A percentile compares a stretch with the other conserved stretches of the same genome.
These are phyloP conservation scores for Oxyruncus cristatus DNA, from an alignment of 2,113 vertebrate species.

Conservation along the genomic window DNA sequence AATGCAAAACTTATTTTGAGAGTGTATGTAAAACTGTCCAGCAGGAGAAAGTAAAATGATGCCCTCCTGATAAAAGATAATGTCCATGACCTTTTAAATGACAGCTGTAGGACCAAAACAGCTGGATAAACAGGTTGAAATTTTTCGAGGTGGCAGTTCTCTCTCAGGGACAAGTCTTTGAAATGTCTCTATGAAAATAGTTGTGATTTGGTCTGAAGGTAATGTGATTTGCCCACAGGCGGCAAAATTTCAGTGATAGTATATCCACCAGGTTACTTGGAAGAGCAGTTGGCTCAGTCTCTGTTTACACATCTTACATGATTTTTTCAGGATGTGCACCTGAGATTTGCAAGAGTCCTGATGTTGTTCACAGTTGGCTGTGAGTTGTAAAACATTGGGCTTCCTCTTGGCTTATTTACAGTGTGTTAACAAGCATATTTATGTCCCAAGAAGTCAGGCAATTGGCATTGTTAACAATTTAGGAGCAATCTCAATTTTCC, in stretches of 20 bases:
- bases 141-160: constrained; percentile 13
- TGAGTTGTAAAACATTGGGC: neutral
- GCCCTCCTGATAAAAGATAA: neutral
- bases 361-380: neutral
- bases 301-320: neutral
- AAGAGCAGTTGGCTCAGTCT: neutral
- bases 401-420: neutral
- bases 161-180: neutral
- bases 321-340: neutral
- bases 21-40: neutral
- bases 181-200: neutral
- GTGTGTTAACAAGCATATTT: neutral
- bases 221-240: neutral
- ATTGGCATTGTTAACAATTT: neutral
- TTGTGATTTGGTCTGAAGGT: neutral
- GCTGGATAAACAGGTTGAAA: neutral
- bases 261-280: neutral
- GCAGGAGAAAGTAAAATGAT: neutral
- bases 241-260: neutral
- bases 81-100: constrained; percentile 8
- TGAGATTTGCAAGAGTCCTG: neutral
- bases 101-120: neutral
- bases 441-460: neutral
- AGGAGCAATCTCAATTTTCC: neutral
- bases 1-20: neutral